A percentile compares a stretch with the other conserved stretches of the same genome.
These are phyloP conservation scores for Euwallacea similis DNA, from an alignment of 1,140 invertebrate genomes.

Conservation along the genomic window DNA sequence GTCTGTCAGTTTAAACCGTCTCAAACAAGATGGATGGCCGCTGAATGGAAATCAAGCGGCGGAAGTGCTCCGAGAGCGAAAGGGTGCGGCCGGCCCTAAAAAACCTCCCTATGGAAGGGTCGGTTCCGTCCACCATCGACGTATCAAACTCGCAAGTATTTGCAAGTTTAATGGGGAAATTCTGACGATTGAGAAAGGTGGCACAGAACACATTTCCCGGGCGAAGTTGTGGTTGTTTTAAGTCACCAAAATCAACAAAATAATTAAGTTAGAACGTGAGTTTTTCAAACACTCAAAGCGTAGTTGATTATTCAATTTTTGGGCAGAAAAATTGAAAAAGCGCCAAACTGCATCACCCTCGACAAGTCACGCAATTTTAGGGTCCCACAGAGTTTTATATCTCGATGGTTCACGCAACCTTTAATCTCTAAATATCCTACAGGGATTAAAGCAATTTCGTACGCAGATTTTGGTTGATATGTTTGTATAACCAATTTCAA, in stretches of 20 bases:
- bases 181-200: no score
- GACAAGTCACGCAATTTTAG: no score
- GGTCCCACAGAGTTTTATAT: not conserved
- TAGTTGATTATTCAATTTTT: no score
- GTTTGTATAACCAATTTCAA: constrained; percentile 38
- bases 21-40: constrained; percentile 55
- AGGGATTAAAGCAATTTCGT: constrained; percentile 41
- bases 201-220: no score
- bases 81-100: constrained; percentile 46
- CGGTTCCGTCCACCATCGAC: constrained; percentile 23
- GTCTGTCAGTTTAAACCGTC: constrained; percentile 55
- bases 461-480: constrained; percentile 40
- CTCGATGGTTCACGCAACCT: constrained; percentile 31
- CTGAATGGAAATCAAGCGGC: constrained; percentile 54
- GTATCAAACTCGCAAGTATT: not conserved
- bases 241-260: no score
- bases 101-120: constrained; percentile 37
- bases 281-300: no score
- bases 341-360: no score
- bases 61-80: constrained; percentile 50
- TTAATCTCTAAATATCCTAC: constrained; percentile 41
- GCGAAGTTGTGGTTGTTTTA: no score
- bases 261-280: no score
- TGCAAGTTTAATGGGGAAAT: no score
- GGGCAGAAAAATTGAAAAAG: no score